Percentiles rank a stretch among this genome's conserved stretches.
These are phyloP conservation scores for Apostichopus japonicus DNA, from an alignment of 35 echinoderm and acorn worm species.

Conservation along the genomic window DNA sequence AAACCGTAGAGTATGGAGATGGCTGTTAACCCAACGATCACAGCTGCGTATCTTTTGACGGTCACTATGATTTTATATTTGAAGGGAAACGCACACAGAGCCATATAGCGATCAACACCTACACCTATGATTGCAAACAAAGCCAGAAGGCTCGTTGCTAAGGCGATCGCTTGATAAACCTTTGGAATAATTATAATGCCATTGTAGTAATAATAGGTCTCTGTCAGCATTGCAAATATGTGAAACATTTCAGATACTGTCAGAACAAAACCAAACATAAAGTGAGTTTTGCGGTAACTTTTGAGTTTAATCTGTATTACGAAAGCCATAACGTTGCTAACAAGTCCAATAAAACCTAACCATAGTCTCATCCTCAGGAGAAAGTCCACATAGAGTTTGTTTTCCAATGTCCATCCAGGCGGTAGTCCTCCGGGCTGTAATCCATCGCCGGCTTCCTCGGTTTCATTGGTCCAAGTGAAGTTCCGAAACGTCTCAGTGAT, in stretches of 20 bases:
- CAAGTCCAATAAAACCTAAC: not conserved
- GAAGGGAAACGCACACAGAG: not conserved
- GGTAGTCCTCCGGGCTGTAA: not conserved
- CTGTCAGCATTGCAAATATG: not conserved
- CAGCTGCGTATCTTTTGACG: not conserved
- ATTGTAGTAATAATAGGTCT: not conserved
- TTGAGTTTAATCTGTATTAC: not conserved
- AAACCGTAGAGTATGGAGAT: not conserved
- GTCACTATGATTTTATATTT: not conserved
- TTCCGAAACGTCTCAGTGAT: too few species aligned
- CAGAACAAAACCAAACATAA: not conserved
- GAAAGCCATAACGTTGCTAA: not conserved
- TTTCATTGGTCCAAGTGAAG: too few species aligned
- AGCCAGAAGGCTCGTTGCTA: not conserved
- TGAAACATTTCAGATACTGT: not conserved
- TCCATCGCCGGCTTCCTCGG: not conserved
- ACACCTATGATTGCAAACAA: not conserved
- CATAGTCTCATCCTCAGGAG: not conserved
- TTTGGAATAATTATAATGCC: too few species aligned
- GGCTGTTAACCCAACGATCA: not conserved
- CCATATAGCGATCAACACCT: not conserved
- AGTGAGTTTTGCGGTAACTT: slow-evolving; percentile 25
- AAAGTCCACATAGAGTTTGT: not conserved
- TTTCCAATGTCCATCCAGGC: not conserved
- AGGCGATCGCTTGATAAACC: not conserved